Percentiles rank a stretch among this genome's conserved stretches.
These are phyloP conservation scores for Cheilosia vernalis DNA, from an alignment of 2,888 invertebrate genomes.

Conservation along the genomic window DNA sequence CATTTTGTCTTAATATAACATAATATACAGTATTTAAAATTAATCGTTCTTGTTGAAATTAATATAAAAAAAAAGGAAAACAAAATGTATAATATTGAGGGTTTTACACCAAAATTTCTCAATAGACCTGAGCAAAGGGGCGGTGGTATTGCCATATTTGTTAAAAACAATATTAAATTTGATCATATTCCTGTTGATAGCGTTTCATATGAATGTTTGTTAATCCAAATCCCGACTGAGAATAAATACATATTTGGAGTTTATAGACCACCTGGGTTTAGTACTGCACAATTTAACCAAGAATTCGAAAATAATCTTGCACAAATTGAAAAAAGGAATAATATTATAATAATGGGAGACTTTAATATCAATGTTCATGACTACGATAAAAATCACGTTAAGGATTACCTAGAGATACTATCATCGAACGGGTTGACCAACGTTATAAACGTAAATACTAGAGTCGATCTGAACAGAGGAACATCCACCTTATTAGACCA, in stretches of 20 bases:
- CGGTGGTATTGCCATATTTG: slow-evolving; percentile 1
- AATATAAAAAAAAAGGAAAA: slow-evolving; percentile 32
- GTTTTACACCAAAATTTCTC: slow-evolving; percentile 6
- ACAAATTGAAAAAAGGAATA: neutral
- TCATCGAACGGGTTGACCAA: slow-evolving; percentile 1
- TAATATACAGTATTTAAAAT: neutral
- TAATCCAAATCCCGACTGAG: neutral
- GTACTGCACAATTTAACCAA: neutral
- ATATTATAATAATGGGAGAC: neutral
- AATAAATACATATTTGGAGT: slow-evolving; percentile 9
- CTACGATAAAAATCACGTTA: slow-evolving; percentile 1
- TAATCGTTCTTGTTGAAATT: slow-evolving; percentile 20
- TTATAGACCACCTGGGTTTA: slow-evolving; percentile 21
- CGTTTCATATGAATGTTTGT: slow-evolving; percentile 2
- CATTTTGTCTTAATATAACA: slow-evolving; percentile 9
- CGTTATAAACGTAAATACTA: slow-evolving; percentile 9
- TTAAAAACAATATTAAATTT: slow-evolving; percentile 8
- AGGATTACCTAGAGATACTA: neutral
- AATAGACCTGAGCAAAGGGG: slow-evolving; percentile 16
- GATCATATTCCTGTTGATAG: neutral
- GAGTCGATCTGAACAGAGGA: neutral
- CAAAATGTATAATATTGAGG: slow-evolving; percentile 10
- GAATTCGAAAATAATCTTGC: slow-evolving; percentile 10
- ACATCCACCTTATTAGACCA: slow-evolving; percentile 8
- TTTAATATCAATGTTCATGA: neutral